phyloP scores from a whole-genome alignment of 2,888 invertebrate genomes.

The Halictus quadricinctus region DNA sequence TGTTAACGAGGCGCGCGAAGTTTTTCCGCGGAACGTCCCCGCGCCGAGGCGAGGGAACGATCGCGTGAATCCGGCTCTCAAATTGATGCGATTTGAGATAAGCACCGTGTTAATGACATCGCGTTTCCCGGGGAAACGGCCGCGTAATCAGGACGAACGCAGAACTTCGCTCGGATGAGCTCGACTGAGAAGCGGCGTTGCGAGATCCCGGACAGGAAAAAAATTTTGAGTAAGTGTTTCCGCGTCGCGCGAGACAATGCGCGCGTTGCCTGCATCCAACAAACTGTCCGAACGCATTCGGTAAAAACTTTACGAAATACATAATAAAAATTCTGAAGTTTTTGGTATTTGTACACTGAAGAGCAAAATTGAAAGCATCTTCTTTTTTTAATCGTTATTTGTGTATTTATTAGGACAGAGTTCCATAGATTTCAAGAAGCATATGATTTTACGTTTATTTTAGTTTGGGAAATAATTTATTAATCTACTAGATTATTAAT shows the following conservation, averaged over 20 bases:
- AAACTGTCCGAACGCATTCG: background rate
- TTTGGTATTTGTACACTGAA: too few species aligned
- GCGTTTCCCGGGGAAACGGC: constrained; percentile 40
- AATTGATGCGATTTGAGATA: constrained; percentile 60
- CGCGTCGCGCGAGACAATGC: background rate
- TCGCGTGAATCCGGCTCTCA: constrained; percentile 47
- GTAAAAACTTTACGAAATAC: background rate
- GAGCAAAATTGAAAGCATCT: background rate
- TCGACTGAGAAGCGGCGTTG: background rate
- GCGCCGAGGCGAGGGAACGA: constrained; percentile 18
- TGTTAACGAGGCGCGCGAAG: constrained; percentile 46
- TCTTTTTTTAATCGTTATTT: too few species aligned
- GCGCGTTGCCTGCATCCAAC: background rate
- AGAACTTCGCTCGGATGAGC: constrained; percentile 24
- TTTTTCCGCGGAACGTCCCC: background rate
- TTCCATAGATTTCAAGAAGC: too few species aligned
- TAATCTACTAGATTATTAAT: too few species aligned
- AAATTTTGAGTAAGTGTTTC: background rate
- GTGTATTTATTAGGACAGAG: too few species aligned
- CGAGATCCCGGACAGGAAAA: background rate
- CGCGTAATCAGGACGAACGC: constrained; percentile 45
- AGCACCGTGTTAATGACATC: constrained; percentile 61
- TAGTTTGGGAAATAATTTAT: too few species aligned
- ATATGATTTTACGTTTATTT: too few species aligned
- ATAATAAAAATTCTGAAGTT: background rate